Percentiles rank a stretch among this genome's conserved stretches.
These are phyloP conservation scores for Hypocryptadius cinnamomeus DNA, from an alignment of 2,113 vertebrate genomes.

Conservation along the genomic window DNA sequence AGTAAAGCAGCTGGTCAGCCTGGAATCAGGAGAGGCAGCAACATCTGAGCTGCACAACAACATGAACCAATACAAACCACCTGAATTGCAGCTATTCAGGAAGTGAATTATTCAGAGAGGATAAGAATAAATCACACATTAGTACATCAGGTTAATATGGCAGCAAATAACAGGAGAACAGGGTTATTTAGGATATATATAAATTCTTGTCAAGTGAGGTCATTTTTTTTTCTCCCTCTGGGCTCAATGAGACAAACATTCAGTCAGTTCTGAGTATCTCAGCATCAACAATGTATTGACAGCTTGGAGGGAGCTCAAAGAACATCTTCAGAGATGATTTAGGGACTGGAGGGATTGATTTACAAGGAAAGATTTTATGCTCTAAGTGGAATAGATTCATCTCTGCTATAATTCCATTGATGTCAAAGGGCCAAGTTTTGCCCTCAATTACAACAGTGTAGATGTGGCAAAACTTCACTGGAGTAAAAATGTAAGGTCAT, in stretches of 20 bases:
- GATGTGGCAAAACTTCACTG: background rate
- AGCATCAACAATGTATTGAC: slow-evolving; percentile 62
- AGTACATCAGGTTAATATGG: slow-evolving; percentile 51
- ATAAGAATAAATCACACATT: slow-evolving; percentile 39
- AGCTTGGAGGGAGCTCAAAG: slow-evolving; percentile 67
- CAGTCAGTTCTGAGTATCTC: slow-evolving; percentile 63
- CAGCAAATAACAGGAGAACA: slow-evolving; percentile 36
- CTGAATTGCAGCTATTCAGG: background rate
- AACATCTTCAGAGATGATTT: slow-evolving; percentile 61
- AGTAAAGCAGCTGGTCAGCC: background rate
- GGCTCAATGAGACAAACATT: slow-evolving; percentile 51
- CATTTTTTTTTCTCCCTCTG: slow-evolving; percentile 29
- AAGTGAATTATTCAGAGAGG: slow-evolving; percentile 42
- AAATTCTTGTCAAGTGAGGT: slow-evolving; percentile 49
- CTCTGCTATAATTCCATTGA: slow-evolving; percentile 24
- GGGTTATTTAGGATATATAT: slow-evolving; percentile 49
- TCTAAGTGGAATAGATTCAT: slow-evolving; percentile 44
- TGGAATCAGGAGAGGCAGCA: background rate
- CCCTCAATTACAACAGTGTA: background rate
- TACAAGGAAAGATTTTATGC: slow-evolving; percentile 65
- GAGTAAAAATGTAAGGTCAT: background rate
- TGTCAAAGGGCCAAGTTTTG: slow-evolving; percentile 41
- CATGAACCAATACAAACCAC: background rate
- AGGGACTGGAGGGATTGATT: slow-evolving; percentile 63
- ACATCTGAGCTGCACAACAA: background rate